A percentile compares a stretch with the other conserved stretches of the same genome.
Evolutionary conservation across 2,113 vertebrate species (phyloP).

Genomic region (Neotragus moschatus): DNA sequence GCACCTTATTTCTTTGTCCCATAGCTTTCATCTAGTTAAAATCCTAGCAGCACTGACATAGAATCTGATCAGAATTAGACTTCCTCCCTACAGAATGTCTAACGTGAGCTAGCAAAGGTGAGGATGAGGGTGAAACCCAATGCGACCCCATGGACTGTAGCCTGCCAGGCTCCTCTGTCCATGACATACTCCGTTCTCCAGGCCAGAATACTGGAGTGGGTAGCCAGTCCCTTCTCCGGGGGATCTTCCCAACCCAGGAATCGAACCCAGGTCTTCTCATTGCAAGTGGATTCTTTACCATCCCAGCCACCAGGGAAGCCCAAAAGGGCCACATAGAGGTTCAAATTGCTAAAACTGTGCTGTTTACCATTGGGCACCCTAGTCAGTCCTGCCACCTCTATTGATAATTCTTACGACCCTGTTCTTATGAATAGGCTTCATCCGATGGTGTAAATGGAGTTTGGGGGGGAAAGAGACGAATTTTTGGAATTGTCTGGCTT

Average conservation of each 20-base stretch:
- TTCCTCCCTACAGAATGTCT: background rate
- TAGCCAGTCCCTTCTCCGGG: background rate
- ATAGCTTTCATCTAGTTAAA: background rate
- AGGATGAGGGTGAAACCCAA: background rate
- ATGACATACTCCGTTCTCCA: background rate
- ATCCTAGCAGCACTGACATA: background rate
- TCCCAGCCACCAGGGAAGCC: background rate
- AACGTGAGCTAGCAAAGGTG: background rate
- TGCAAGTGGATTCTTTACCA: background rate
- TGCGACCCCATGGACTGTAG: background rate
- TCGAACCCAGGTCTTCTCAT: background rate
- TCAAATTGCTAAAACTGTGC: background rate
- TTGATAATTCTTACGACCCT: background rate
- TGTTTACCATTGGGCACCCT: background rate
- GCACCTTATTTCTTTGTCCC: background rate
- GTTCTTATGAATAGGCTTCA: background rate
- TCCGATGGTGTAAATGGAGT: slow-evolving; percentile 9
- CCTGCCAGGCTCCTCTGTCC: background rate
- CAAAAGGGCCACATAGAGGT: background rate
- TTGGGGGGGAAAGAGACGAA: background rate
- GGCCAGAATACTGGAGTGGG: background rate
- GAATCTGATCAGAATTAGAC: background rate
- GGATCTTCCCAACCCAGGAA: background rate
- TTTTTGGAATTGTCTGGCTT: slow-evolving; percentile 59
- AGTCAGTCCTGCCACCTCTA: background rate